phyloP scores from a whole-genome alignment of 2,113 vertebrate genomes.

The Formicarius rufipectus region DNA sequence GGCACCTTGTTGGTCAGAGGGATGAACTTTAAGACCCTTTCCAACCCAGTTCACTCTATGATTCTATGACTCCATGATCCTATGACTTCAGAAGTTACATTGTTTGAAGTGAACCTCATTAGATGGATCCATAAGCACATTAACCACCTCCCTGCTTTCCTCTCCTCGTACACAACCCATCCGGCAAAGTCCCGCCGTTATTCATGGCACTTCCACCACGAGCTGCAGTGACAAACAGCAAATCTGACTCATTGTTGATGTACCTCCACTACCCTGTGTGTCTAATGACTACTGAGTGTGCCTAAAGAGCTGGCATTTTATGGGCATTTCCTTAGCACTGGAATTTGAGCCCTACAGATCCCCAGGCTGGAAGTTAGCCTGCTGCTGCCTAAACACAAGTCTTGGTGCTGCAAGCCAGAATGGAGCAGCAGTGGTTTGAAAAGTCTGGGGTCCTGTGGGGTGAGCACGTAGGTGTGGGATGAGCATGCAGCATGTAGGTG shows the following conservation, averaged over 20 bases:
- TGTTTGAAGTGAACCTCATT: not conserved
- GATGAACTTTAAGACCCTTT: not conserved
- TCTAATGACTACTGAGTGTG: not conserved
- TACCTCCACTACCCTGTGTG: not conserved
- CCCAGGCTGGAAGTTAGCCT: not conserved
- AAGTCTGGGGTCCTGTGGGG: not conserved
- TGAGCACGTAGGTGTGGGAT: rapidly evolving
- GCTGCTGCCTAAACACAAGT: not conserved
- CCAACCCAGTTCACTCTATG: not conserved
- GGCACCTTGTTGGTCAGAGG: not conserved
- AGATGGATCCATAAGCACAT: not conserved
- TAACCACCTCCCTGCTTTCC: not conserved
- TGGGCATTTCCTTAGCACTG: conserved; percentile 32
- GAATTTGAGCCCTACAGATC: not conserved
- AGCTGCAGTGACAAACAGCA: conserved; percentile 29
- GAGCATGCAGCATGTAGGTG: rapidly evolving
- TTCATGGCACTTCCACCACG: not conserved
- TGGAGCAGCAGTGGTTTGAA: not conserved
- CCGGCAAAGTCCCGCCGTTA: not conserved
- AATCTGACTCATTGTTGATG: conserved; percentile 44
- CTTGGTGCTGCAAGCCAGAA: not conserved
- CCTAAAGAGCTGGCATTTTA: conserved; percentile 31
- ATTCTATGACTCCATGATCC: not conserved
- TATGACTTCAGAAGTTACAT: not conserved
- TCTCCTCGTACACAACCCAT: not conserved